Evolutionary conservation across 1,140 invertebrate species (phyloP).

Genomic region (Armadillidium nasatum): DNA sequence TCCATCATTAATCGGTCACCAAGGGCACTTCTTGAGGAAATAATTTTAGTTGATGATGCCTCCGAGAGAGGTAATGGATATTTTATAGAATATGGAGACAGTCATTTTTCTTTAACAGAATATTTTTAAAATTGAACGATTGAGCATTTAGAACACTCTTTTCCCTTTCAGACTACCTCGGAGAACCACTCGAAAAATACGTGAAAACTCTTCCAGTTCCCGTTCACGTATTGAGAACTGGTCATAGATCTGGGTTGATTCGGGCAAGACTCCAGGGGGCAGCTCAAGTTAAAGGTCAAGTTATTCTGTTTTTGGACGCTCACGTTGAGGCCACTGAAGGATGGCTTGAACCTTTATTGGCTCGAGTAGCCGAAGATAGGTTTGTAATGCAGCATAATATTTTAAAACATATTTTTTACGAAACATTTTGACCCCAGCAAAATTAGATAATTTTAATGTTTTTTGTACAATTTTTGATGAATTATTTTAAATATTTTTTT

Average conservation of each 20-base stretch:
- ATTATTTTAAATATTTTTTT: too few species aligned
- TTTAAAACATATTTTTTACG: too few species aligned
- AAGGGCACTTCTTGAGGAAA: constrained; percentile 76
- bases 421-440: too few species aligned
- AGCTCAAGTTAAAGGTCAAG: constrained; percentile 83
- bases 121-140: too few species aligned
- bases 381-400: constrained; percentile 43
- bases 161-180: constrained; percentile 69
- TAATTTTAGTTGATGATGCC: constrained; percentile 92
- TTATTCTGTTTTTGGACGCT: constrained; percentile 93
- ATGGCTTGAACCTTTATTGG: constrained; percentile 87
- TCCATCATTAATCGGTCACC: constrained; percentile 93
- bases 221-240: constrained; percentile 76
- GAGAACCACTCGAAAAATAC: constrained; percentile 82
- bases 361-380: constrained; percentile 81
- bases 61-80: constrained; percentile 72
- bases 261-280: constrained; percentile 86
- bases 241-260: constrained; percentile 86
- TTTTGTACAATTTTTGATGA: too few species aligned
- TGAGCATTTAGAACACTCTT: not conserved
- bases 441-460: too few species aligned
- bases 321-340: constrained; percentile 88
- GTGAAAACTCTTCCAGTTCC: constrained; percentile 75
- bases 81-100: too few species aligned
- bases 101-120: too few species aligned